These are phyloP conservation scores for Ganaspis brasiliensis DNA, from an alignment of 2,888 invertebrate genomes.

Conservation along the genomic window DNA sequence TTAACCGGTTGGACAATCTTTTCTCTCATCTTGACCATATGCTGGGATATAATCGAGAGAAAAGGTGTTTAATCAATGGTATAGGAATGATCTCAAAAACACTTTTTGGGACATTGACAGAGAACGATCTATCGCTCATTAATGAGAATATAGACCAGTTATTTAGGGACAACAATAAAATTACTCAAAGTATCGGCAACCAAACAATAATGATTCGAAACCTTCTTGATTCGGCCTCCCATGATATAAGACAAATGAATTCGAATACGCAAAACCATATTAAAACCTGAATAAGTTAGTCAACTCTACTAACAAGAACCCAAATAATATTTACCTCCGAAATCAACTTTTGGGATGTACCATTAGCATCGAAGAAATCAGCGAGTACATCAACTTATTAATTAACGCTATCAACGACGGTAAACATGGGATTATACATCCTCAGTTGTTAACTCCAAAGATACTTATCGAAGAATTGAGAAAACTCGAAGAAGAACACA, in stretches of 20 bases:
- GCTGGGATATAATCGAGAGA: neutral
- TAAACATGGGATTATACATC: neutral
- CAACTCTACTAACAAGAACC: neutral
- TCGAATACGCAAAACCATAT: neutral
- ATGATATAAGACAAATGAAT: neutral
- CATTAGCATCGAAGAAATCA: neutral
- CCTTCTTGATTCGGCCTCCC: neutral
- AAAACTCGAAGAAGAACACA: neutral
- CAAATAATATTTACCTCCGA: neutral
- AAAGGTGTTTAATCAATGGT: neutral
- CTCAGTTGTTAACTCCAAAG: neutral
- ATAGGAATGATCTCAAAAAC: neutral
- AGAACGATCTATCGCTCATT: neutral
- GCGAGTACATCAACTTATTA: neutral
- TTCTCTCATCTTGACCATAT: neutral
- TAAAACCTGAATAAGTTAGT: neutral
- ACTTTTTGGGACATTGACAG: neutral
- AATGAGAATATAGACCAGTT: neutral
- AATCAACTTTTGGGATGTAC: neutral
- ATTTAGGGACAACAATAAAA: neutral
- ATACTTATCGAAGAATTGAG: neutral
- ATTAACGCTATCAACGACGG: constrained; percentile 1
- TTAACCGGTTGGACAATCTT: neutral
- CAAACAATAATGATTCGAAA: neutral
- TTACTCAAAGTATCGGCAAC: neutral